phyloP scores from a whole-genome alignment of 1,140 invertebrate genomes.

The Dendrolimus punctatus region DNA sequence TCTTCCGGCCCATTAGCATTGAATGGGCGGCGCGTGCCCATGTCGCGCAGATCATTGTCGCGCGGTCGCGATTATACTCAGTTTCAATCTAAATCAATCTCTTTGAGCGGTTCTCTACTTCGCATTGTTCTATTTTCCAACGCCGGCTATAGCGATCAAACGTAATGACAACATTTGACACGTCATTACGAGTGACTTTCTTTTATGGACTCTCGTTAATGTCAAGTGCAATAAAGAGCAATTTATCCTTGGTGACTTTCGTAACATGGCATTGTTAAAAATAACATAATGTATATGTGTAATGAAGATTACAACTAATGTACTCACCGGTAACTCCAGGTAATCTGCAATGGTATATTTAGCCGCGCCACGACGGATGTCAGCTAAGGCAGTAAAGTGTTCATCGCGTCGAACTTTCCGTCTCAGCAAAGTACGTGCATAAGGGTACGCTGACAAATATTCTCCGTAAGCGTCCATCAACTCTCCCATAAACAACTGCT shows the following conservation, averaged over 20 bases:
- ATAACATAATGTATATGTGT: not conserved
- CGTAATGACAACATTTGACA: conserved; percentile 46
- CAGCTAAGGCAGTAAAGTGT: conserved; percentile 60
- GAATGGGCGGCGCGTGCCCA: conserved; percentile 53
- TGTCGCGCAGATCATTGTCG: conserved; percentile 48
- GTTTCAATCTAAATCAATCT: conserved; percentile 48
- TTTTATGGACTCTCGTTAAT: conserved; percentile 18
- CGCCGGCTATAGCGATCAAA: conserved; percentile 27
- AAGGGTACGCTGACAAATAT: conserved; percentile 56
- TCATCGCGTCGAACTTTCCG: conserved; percentile 58
- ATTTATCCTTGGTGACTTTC: conserved; percentile 19
- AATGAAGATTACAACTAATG: conserved; percentile 6
- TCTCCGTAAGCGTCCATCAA: conserved; percentile 63
- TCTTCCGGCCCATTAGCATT: conserved; percentile 65
- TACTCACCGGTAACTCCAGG: conserved; percentile 66
- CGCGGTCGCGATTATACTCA: conserved; percentile 40
- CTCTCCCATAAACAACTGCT: conserved; percentile 64
- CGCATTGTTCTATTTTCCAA: conserved; percentile 46
- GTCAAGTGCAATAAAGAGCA: conserved; percentile 28
- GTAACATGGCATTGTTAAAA: conserved; percentile 11
- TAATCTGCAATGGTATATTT: conserved; percentile 63
- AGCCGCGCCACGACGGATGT: conserved; percentile 61
- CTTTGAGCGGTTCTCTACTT: conserved; percentile 20
- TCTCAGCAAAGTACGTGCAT: conserved; percentile 51
- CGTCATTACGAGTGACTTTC: conserved; percentile 24